phyloP scores from a whole-genome alignment of 1,140 invertebrate species.

The Scylla paramamosain region DNA sequence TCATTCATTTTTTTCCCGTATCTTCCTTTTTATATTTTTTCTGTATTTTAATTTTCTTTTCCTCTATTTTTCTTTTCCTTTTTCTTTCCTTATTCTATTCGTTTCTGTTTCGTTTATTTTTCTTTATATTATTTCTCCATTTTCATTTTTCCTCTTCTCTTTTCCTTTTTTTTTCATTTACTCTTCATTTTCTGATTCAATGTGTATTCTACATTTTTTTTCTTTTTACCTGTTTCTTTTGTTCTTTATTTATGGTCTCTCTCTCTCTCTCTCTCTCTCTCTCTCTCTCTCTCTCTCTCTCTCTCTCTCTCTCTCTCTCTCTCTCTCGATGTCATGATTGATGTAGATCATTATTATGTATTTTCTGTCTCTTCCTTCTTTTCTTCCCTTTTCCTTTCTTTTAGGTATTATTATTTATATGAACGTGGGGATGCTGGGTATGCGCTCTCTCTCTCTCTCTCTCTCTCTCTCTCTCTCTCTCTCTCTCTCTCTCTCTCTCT shows the following conservation, averaged over 20 bases:
- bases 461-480: too few species aligned
- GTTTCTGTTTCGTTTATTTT: neutral
- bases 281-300: neutral
- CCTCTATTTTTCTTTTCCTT: neutral
- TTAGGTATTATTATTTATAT: too few species aligned
- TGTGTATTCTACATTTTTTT: neutral
- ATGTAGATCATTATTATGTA: neutral
- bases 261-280: neutral
- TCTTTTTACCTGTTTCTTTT: neutral
- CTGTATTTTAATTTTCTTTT: neutral
- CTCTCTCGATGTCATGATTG: neutral
- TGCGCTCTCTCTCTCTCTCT: too few species aligned
- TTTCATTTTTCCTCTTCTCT: neutral
- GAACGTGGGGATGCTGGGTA: too few species aligned
- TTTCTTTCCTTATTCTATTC: neutral
- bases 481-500: too few species aligned
- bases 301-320: neutral
- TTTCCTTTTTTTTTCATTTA: neutral
- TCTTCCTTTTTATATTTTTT: too few species aligned
- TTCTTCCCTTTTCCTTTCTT: too few species aligned
- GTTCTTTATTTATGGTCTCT: neutral
- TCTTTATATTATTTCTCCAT: neutral
- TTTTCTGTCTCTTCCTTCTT: neutral
- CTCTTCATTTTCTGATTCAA: neutral
- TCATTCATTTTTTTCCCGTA: neutral